Evolutionary conservation across 2,888 invertebrate species (phyloP).

Genomic region (Andricus curvator): DNA sequence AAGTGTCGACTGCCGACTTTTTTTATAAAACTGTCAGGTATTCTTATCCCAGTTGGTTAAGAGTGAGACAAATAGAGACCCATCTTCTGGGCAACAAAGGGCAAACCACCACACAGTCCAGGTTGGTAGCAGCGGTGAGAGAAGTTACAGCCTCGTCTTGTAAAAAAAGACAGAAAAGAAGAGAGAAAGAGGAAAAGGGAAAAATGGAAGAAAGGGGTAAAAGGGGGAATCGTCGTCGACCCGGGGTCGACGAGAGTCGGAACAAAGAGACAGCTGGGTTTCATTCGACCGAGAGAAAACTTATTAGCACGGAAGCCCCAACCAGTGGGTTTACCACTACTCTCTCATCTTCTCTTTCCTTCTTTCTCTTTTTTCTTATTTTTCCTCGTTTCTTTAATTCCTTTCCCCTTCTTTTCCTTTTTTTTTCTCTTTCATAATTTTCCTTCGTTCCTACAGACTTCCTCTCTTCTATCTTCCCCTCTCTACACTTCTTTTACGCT

Average conservation of each 20-base stretch:
- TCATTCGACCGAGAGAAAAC: conserved; percentile 58
- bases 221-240: conserved; percentile 47
- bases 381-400: conserved; percentile 33
- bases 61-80: not conserved
- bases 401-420: not conserved
- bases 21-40: conserved; percentile 5
- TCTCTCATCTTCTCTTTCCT: conserved; percentile 43
- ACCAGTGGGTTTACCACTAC: conserved; percentile 27
- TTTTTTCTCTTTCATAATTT: no score
- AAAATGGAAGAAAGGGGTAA: conserved; percentile 23
- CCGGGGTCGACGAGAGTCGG: conserved; percentile 47
- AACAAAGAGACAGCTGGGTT: conserved; percentile 57
- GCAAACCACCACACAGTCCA: conserved; percentile 36
- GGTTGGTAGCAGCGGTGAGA: conserved; percentile 40
- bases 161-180: conserved; percentile 43
- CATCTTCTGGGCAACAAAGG: conserved; percentile 55
- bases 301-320: conserved; percentile 57
- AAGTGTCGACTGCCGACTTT: conserved; percentile 4
- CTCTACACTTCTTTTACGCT: not conserved
- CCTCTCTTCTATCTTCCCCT: no score
- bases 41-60: not conserved
- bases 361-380: conserved; percentile 41
- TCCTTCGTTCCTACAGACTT: no score
- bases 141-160: conserved; percentile 47
- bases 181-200: conserved; percentile 25